These are phyloP conservation scores for Panulirus ornatus DNA, from an alignment of 1,140 invertebrate genomes.

Conservation along the genomic window DNA sequence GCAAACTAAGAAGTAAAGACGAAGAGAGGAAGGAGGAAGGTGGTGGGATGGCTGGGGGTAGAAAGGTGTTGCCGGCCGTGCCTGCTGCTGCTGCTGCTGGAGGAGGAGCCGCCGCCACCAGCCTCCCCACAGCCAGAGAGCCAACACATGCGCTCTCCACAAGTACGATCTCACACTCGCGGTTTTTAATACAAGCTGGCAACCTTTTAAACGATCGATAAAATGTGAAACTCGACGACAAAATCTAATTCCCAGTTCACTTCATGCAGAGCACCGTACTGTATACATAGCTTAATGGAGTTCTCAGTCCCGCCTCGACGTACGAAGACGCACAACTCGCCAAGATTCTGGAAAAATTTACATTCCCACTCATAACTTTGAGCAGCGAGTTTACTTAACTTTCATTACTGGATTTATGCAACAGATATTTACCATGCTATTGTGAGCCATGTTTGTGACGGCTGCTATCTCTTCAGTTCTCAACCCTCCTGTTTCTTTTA, in stretches of 20 bases:
- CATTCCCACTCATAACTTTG: too few relatives aligned
- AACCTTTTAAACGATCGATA: constrained; percentile 72
- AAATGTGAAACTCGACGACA: constrained; percentile 69
- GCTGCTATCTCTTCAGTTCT: too few relatives aligned
- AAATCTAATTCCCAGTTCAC: constrained; percentile 68
- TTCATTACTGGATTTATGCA: too few relatives aligned
- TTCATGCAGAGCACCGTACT: constrained; percentile 56
- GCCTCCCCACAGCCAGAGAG: not conserved
- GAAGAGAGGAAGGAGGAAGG: not conserved
- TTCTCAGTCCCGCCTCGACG: constrained; percentile 23
- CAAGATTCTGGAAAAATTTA: too few relatives aligned
- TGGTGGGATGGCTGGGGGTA: not conserved
- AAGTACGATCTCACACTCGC: not conserved
- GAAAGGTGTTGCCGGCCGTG: not conserved
- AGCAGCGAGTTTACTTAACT: too few relatives aligned
- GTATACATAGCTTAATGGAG: constrained; percentile 65
- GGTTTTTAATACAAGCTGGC: constrained; percentile 58
- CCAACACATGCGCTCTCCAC: not conserved
- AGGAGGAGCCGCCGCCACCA: not conserved
- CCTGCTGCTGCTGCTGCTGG: not conserved
- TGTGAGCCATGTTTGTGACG: too few relatives aligned
- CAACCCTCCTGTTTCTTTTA: too few relatives aligned
- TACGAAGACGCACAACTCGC: constrained; percentile 23
- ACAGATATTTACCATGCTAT: too few relatives aligned
- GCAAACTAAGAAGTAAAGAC: not conserved